Percentiles rank a stretch among this genome's conserved stretches.
Evolutionary conservation across 2,888 invertebrate species (phyloP).

Genomic region (Hanleya hanleyi): DNA sequence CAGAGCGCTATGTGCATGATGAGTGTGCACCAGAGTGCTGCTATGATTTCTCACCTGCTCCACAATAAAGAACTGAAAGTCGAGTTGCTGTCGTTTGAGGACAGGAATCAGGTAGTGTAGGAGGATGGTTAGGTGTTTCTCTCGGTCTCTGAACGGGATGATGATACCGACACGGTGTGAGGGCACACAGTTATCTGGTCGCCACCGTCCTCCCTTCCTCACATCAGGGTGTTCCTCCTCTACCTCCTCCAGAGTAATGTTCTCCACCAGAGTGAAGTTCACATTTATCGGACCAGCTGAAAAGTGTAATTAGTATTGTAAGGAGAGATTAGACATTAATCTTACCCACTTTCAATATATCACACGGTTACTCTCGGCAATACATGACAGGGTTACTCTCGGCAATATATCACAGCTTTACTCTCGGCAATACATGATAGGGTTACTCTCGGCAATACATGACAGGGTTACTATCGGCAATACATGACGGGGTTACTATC

Average conservation of each 20-base stretch:
- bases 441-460: too few species aligned
- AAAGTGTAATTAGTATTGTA: too few species aligned
- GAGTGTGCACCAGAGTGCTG: too few species aligned
- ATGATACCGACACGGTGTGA: not conserved
- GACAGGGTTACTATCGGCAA: too few species aligned
- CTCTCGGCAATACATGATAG: too few species aligned
- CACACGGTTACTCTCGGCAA: too few species aligned
- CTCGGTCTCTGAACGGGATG: not conserved
- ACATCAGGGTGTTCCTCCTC: not conserved
- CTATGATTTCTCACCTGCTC: constrained; percentile 4
- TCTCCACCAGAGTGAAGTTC: not conserved
- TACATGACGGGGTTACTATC: too few species aligned
- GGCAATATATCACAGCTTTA: too few species aligned
- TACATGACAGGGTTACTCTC: too few species aligned
- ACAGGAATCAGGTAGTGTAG: not conserved
- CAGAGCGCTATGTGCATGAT: too few species aligned
- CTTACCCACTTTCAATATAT: too few species aligned
- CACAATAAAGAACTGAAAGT: not conserved
- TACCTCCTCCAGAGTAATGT: not conserved
- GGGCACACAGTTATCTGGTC: not conserved
- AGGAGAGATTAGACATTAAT: too few species aligned
- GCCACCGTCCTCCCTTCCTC: not conserved
- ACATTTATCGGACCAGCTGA: not conserved
- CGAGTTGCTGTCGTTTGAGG: not conserved
- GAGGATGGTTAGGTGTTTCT: not conserved